Evolutionary conservation across 2,888 invertebrate genomes (phyloP).

Genomic region (Augochlorella aurata): DNA sequence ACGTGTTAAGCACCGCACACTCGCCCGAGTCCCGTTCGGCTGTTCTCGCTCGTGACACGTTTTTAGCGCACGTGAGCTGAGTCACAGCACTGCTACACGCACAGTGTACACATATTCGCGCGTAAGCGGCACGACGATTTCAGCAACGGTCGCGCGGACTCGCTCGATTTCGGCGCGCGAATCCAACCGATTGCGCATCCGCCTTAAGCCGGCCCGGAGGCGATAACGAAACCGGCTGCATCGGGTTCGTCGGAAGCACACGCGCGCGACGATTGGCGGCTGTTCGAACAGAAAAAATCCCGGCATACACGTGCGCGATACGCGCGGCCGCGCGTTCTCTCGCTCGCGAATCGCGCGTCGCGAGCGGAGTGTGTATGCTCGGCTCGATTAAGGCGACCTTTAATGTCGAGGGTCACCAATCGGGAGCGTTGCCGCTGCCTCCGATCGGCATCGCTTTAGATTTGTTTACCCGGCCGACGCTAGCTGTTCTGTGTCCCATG

Average conservation of each 20-base stretch:
- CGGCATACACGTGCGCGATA: constrained; percentile 17
- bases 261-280: constrained; percentile 35
- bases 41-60: constrained; percentile 9
- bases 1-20: background rate
- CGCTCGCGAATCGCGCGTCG: constrained; percentile 10
- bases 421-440: constrained; percentile 26
- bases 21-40: background rate
- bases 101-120: too few species aligned
- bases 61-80: constrained; percentile 27
- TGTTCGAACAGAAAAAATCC: constrained; percentile 23
- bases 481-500: constrained; percentile 14
- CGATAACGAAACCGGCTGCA: constrained; percentile 48
- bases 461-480: constrained; percentile 34
- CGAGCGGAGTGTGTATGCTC: constrained; percentile 25
- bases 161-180: background rate
- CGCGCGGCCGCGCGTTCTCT: background rate
- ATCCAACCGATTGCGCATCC: background rate
- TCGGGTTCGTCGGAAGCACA: constrained; percentile 33
- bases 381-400: constrained; percentile 43
- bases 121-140: constrained; percentile 3
- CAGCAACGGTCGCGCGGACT: background rate
- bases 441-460: constrained; percentile 31
- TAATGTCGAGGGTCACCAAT: constrained; percentile 53
- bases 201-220: constrained; percentile 21
- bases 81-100: background rate